phyloP scores from a whole-genome alignment of 2,888 invertebrate species.

The Papilio protenor region DNA sequence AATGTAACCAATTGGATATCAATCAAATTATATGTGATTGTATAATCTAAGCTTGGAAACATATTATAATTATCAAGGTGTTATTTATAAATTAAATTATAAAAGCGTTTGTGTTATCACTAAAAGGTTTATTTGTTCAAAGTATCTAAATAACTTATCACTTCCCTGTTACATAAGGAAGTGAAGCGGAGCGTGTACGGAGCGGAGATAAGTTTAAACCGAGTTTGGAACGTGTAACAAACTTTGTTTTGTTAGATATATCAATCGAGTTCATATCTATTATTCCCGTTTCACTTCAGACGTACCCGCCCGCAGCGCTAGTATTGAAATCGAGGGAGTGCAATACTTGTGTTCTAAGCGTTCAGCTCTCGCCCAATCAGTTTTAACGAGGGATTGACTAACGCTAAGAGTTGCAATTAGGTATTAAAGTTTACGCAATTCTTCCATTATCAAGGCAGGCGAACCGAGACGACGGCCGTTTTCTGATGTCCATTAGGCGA shows the following conservation, averaged over 20 bases:
- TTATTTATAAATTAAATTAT: conserved; percentile 12
- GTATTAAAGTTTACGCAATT: conserved; percentile 45
- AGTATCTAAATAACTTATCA: conserved; percentile 28
- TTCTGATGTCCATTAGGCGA: conserved; percentile 45
- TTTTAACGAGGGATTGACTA: conserved; percentile 33
- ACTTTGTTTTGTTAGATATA: conserved; percentile 39
- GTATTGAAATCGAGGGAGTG: conserved; percentile 30
- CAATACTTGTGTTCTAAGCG: conserved; percentile 25
- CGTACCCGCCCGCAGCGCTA: conserved; percentile 17
- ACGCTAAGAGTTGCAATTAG: conserved; percentile 43
- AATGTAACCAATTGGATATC: not conserved
- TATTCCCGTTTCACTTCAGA: conserved; percentile 27
- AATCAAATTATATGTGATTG: not conserved
- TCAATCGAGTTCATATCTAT: conserved; percentile 38
- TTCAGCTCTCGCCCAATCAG: conserved; percentile 6
- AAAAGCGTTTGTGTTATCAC: conserved; percentile 13
- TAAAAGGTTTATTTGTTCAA: conserved; percentile 25
- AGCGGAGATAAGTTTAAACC: conserved; percentile 37
- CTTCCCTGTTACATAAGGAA: conserved; percentile 31
- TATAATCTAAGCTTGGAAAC: not conserved
- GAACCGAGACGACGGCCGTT: conserved; percentile 45
- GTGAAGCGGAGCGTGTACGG: conserved; percentile 30
- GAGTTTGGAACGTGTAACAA: conserved; percentile 37
- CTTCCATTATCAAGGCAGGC: conserved; percentile 46
- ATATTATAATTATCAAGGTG: conserved; percentile 13